These are phyloP conservation scores for Drosophila chauvacae DNA, from an alignment of 1,140 invertebrate species.

Conservation along the genomic window DNA sequence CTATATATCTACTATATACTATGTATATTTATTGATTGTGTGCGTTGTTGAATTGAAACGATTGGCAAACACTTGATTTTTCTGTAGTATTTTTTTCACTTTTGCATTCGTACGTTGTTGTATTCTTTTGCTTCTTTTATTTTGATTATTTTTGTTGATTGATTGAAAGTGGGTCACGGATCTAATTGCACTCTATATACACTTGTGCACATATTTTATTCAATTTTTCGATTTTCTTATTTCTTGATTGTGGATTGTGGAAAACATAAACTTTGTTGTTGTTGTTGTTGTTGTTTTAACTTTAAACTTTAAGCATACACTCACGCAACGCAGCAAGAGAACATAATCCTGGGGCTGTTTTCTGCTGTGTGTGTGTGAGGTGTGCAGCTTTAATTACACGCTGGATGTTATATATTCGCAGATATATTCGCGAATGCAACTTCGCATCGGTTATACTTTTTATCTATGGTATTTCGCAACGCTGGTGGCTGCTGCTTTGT, in stretches of 20 bases:
- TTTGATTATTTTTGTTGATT: slow-evolving; percentile 20
- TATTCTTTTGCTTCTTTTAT: slow-evolving; percentile 6
- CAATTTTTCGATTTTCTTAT: slow-evolving; percentile 2
- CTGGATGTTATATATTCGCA: slow-evolving; percentile 3
- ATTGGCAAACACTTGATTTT: slow-evolving; percentile 39
- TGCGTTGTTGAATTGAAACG: slow-evolving; percentile 58
- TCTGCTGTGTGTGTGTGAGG: slow-evolving; percentile 64
- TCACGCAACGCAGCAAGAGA: slow-evolving; percentile 76
- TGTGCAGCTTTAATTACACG: slow-evolving; percentile 35
- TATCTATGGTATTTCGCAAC: slow-evolving; percentile 41
- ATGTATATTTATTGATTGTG: slow-evolving; percentile 55
- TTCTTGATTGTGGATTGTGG: slow-evolving; percentile 28
- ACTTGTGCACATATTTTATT: slow-evolving; percentile 11
- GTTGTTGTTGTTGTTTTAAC: slow-evolving; percentile 35
- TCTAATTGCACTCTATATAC: slow-evolving; percentile 47
- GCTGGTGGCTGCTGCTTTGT: slow-evolving; percentile 30
- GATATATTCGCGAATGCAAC: slow-evolving; percentile 24
- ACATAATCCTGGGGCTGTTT: slow-evolving; percentile 84
- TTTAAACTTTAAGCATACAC: slow-evolving; percentile 32
- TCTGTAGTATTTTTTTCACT: slow-evolving; percentile 27
- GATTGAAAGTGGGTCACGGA: slow-evolving; percentile 47
- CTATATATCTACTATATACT: slow-evolving; percentile 22
- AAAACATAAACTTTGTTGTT: slow-evolving; percentile 10
- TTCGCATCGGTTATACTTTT: slow-evolving; percentile 27
- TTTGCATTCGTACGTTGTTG: slow-evolving; percentile 8